Evolutionary conservation across 2,113 vertebrate genomes (phyloP), one percentile per base, ranked within the genome.

Genomic region (Cyprinodon variegatus): DNA sequence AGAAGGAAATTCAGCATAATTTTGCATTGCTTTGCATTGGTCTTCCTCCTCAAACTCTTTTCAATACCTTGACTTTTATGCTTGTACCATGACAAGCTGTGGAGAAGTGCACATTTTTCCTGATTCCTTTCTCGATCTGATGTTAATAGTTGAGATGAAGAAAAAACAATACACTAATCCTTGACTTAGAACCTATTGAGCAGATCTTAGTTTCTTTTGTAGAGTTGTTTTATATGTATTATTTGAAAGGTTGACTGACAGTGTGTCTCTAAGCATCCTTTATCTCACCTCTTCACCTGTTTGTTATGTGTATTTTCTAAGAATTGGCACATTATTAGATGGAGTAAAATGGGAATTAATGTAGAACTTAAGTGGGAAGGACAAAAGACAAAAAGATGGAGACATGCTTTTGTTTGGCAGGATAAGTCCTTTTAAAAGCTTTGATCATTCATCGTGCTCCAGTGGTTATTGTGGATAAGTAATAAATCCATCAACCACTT

Each of bases 381-480:
- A 3, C 60, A 76, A 22, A 13, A 53, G 39, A 68, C 15, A 43
- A n/a, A 65, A 37, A 79, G 36, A 72, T 13, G 29, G 29, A 57
- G 13, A 71, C 57, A 43, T 64, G 61, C 64, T 70, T 67, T 39
- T 45, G 70, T 37, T 73, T 57, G 29, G 69, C 43, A 43, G 36
- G 46, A 77, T 77, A 69, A 88, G 84, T 65, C 83, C 65, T 74
- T 79, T 72, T 81, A 45, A 82, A 86, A 80, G 73, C 57, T 68
- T 68, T 53, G 38, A 76, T 69, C 68, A 79, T 81, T 79, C 36
- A 76, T 76, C 72, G 68, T 60, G 76, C 69, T 79, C 20, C 3
- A 88, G 75, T 83, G 79, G 80, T 81, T 83, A 86, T 86, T 84
- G 65, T 82, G 70, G 65, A 61, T 77, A 41, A 74, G 79, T 79